Evolutionary conservation across 37 sponge, comb jelly and placozoan species (phyloP), one percentile per base, ranked within the genome.

Genomic region (Aphrocallistes beatrix): DNA sequence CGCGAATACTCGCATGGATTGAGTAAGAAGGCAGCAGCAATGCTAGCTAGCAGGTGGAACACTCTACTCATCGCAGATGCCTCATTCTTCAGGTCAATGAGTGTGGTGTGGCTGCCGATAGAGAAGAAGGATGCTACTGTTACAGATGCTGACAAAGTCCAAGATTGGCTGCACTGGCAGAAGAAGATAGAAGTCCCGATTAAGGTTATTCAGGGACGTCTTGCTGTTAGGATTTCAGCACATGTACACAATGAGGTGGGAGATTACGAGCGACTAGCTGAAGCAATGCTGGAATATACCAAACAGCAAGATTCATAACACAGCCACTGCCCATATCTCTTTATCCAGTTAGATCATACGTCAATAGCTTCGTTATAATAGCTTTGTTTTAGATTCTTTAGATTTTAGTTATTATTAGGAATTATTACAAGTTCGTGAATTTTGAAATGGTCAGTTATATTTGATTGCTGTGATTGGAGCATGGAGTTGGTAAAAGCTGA

Each of bases 221-320:
- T 93, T 16, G 88, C 87, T 87, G 91, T 93, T 16, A 82, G 93
- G 36, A 85, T 93, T 21, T 90, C 93, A 51, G 88, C 88, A 38
- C 91, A 90, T 84, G 86, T 93, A 21, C 90, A 93, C 85, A 93
- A 93, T 81, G 84, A 84, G 0, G n/a, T 60, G 75, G 75, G 34
- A 28, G 75, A 60, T 60, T 60, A 60, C n/a, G 75, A 32, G 8
- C 10, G n/a, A 13, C 34, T 60, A 60, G 75, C 75, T 3, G 75
- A 60, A 32, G 75, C 75, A 25, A 28, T 60, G 8, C 8, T 60
- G 21, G 75, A 60, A 30, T 60, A 60, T 60, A 32, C 1, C 34
- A 60, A 60, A 28, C 8, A 19, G n/a, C 34, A 21, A 60, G n/a
- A n/a, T n/a, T n/a, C n/a, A n/a, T n/a, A n/a, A n/a, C n/a, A n/a